Evolutionary conservation across 2,113 vertebrate genomes (phyloP).

Genomic region (Cyanoramphus novaezelandiae): DNA sequence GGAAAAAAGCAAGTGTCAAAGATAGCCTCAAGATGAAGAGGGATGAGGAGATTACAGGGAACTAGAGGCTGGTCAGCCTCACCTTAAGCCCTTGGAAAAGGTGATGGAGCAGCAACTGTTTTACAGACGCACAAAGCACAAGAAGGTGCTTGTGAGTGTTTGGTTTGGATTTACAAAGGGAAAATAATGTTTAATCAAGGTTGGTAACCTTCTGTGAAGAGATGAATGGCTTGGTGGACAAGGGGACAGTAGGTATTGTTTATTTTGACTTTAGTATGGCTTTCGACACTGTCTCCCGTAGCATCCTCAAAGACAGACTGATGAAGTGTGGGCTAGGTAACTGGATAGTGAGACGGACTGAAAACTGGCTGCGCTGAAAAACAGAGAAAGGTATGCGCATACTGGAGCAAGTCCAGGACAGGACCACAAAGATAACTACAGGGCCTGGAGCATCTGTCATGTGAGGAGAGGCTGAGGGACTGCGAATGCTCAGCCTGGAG

Average conservation of each 20-base stretch:
- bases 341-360: accelerated
- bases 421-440: not conserved
- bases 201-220: not conserved
- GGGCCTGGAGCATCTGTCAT: not conserved
- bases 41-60: not conserved
- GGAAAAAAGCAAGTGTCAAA: not conserved
- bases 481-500: not conserved
- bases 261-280: not conserved
- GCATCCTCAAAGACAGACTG: not conserved
- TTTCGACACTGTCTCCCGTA: accelerated
- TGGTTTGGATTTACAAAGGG: not conserved
- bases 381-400: accelerated
- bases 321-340: not conserved
- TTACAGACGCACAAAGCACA: not conserved
- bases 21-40: not conserved
- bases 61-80: too few relatives aligned
- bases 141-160: not conserved
- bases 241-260: not conserved
- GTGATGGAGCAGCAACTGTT: not conserved
- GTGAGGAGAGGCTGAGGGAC: not conserved
- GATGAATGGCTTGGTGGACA: not conserved
- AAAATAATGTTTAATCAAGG: not conserved
- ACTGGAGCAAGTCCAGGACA: not conserved
- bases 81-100: not conserved
- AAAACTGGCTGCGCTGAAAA: not conserved